Conservation (phyloP, 2,888 invertebrate species). For the Zygogramma bicolorata region DNA sequence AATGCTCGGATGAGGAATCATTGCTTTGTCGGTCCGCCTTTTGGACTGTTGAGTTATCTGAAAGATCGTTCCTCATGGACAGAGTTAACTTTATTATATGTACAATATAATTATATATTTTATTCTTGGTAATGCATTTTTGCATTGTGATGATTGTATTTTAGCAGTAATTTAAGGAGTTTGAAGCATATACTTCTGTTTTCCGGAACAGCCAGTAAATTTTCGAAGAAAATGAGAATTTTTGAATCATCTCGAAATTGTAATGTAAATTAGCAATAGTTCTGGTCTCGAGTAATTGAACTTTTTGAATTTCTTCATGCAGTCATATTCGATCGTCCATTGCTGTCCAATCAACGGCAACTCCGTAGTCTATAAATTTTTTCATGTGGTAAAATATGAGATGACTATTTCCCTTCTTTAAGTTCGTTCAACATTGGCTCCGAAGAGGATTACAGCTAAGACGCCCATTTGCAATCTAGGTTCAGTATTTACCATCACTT, state of each 20-base stretch:
- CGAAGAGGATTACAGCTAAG: constrained; percentile 63
- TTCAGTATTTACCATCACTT: constrained; percentile 48
- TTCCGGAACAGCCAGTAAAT: constrained; percentile 49
- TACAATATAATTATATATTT: constrained; percentile 78
- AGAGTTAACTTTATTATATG: constrained; percentile 65
- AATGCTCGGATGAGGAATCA: background rate
- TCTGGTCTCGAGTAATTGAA: background rate
- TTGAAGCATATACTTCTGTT: constrained; percentile 66
- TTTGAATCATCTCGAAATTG: background rate
- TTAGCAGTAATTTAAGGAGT: constrained; percentile 69
- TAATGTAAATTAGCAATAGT: background rate
- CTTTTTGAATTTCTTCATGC: background rate
- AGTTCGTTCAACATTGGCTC: constrained; percentile 43
- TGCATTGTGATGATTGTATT: constrained; percentile 75
- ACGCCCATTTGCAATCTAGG: constrained; percentile 63
- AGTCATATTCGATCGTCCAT: background rate
- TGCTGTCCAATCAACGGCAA: background rate
- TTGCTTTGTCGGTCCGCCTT: background rate
- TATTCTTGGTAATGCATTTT: constrained; percentile 84
- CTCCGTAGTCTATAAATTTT: background rate
- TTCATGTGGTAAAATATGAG: background rate
- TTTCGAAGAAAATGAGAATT: background rate
- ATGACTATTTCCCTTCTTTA: background rate
- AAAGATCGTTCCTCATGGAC: constrained; percentile 61
- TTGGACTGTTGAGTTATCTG: constrained; percentile 32